Conservation (phyloP, 2,888 invertebrate species). For the Cheilosia pagana region DNA sequence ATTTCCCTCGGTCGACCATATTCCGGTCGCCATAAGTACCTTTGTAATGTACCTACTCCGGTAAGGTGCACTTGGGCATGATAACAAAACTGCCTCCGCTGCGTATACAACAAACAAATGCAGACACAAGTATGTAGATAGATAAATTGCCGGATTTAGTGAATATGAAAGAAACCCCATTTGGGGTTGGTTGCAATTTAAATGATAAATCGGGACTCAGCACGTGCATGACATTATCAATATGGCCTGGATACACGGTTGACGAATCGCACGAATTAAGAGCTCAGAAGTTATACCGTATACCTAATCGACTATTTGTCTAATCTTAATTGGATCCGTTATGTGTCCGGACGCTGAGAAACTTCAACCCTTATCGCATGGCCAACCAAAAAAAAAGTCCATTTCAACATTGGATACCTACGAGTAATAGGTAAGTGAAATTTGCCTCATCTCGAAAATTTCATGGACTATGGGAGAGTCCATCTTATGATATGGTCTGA, state of each 20-base stretch:
- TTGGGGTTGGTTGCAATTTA: conserved; percentile 5
- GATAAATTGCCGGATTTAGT: conserved; percentile 35
- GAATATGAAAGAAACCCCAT: conserved; percentile 16
- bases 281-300: conserved; percentile 33
- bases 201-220: conserved; percentile 37
- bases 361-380: conserved; percentile 58
- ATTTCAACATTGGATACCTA: no score
- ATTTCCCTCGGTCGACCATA: conserved; percentile 11
- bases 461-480: background rate
- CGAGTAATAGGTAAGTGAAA: background rate
- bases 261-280: conserved; percentile 7
- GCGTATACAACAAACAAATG: conserved; percentile 5
- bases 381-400: background rate
- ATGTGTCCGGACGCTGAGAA: conserved; percentile 47
- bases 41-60: background rate
- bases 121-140: background rate
- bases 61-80: conserved; percentile 28
- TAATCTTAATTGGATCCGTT: conserved; percentile 62
- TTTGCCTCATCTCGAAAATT: background rate
- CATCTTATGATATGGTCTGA: background rate
- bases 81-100: conserved; percentile 26
- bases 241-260: background rate
- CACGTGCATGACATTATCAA: conserved; percentile 53
- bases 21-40: background rate
- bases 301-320: conserved; percentile 64